Conservation (phyloP, 2,888 invertebrate species). For the Volucella bombylans region DNA sequence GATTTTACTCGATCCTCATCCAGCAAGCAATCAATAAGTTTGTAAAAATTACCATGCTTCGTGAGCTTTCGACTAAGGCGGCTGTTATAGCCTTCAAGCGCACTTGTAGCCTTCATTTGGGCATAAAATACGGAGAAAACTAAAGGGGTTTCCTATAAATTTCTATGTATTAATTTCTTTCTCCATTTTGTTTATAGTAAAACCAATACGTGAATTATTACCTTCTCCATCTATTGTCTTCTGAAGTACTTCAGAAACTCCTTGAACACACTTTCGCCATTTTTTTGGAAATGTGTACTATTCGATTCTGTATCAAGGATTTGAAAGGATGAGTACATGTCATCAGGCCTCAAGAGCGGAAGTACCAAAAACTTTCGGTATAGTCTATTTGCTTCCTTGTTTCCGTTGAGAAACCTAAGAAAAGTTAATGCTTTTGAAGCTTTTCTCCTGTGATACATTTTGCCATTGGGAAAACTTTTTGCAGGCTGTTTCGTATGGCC, state of each 20-base stretch:
- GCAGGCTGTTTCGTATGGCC: constrained; percentile 15
- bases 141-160: constrained; percentile 24
- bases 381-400: constrained; percentile 6
- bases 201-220: background rate
- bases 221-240: constrained; percentile 2
- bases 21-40: background rate
- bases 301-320: background rate
- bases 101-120: constrained; percentile 14
- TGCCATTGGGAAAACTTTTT: too few relatives aligned
- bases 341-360: constrained; percentile 15
- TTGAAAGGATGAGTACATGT: constrained; percentile 4
- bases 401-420: constrained; percentile 11
- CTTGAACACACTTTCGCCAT: constrained; percentile 1
- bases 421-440: constrained; percentile 2
- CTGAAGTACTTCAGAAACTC: constrained; percentile 18
- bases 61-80: constrained; percentile 2
- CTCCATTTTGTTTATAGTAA: background rate
- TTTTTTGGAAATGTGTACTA: constrained; percentile 2
- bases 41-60: constrained; percentile 3
- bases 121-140: constrained; percentile 1
- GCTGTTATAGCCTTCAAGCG: constrained; percentile 4
- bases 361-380: constrained; percentile 21
- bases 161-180: constrained; percentile 4
- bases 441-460: constrained; percentile 25
- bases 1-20: constrained; percentile 13